These are phyloP conservation scores for Halcyon senegalensis DNA, from an alignment of 2,113 vertebrate genomes.

Conservation along the genomic window DNA sequence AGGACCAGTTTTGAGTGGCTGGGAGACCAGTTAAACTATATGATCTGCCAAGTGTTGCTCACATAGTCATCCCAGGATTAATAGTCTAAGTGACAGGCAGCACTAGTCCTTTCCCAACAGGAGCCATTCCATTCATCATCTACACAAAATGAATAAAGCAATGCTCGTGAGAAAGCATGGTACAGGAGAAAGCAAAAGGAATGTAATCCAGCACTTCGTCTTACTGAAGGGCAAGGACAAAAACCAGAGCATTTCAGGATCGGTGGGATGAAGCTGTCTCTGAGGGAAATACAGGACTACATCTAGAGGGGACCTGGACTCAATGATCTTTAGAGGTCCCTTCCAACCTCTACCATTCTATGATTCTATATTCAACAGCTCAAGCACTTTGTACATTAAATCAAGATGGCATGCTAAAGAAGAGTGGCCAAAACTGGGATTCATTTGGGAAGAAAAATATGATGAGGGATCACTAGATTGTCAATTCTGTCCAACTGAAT, in stretches of 20 bases:
- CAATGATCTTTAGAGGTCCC: too few relatives aligned
- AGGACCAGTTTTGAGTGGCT: background rate
- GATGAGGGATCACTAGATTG: slow-evolving; percentile 40
- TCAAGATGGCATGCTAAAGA: slow-evolving; percentile 7
- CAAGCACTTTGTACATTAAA: slow-evolving; percentile 16
- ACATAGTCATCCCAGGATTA: background rate
- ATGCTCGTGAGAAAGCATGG: background rate
- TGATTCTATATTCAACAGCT: background rate
- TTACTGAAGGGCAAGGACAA: background rate
- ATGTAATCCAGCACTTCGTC: background rate
- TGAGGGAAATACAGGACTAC: background rate
- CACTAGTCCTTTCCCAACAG: background rate
- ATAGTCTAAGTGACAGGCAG: background rate
- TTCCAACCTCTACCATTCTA: too few relatives aligned
- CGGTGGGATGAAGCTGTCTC: background rate
- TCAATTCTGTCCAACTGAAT: slow-evolving; percentile 13
- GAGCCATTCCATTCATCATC: background rate
- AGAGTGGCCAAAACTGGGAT: slow-evolving; percentile 12
- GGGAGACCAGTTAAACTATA: background rate
- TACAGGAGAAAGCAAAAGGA: background rate
- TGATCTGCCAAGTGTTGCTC: background rate
- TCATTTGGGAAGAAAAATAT: background rate
- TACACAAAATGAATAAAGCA: background rate
- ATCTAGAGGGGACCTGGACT: background rate
- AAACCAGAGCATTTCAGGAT: background rate